These are phyloP conservation scores for Aleiodes alternator DNA, from an alignment of 2,888 invertebrate genomes.

Conservation along the genomic window DNA sequence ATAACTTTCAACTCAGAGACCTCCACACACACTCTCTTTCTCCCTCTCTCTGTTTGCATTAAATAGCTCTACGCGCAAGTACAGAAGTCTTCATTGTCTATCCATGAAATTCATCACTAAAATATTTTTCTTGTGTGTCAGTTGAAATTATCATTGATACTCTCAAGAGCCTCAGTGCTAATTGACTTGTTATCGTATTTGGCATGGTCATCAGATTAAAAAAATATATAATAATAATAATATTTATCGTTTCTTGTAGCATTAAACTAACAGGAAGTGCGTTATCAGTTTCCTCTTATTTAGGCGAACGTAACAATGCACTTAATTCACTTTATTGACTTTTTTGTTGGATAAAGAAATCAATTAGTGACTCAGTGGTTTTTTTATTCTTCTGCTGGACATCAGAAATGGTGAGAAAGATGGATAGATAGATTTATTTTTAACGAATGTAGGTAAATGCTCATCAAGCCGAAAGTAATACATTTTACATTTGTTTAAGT, in stretches of 20 bases:
- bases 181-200: slow-evolving; percentile 10
- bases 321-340: slow-evolving; percentile 1
- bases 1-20: slow-evolving; percentile 30
- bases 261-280: slow-evolving; percentile 4
- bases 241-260: background rate
- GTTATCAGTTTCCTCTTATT: background rate
- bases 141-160: background rate
- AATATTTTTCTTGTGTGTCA: background rate
- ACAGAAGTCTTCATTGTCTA: slow-evolving; percentile 33
- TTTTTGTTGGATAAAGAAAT: no score
- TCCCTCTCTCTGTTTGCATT: slow-evolving; percentile 12
- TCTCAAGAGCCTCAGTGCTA: background rate
- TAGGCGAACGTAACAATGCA: background rate
- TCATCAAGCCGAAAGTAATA: no score
- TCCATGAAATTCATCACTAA: slow-evolving; percentile 27
- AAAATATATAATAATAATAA: background rate
- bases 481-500: no score
- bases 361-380: no score
- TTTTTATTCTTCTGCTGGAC: no score
- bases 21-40: background rate
- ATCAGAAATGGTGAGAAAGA: no score
- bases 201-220: slow-evolving; percentile 6
- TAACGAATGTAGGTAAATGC: no score
- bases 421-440: no score
- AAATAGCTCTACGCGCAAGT: slow-evolving; percentile 10